Evolutionary conservation across 2,888 invertebrate species (phyloP), one percentile per base, ranked within the genome.

Genomic region (Macrophya annulata): DNA sequence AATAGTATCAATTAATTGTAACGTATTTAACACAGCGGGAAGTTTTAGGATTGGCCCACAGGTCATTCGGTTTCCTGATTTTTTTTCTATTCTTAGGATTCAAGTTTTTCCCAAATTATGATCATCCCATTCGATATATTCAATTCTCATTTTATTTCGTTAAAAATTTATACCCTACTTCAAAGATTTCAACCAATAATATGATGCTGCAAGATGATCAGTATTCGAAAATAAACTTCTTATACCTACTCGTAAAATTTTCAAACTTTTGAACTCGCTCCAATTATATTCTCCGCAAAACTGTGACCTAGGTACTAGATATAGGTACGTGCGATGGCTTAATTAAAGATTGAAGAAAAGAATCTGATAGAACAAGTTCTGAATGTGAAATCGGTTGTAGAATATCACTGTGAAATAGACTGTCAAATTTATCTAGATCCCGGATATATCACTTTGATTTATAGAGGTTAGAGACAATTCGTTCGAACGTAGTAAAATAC

Each of bases 361-460:
- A 71, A 71, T 71, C 71, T 40, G 40, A 40, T 71, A 17, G n/a
- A 37, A 71, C 71, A 6, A 71, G 37, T 40, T 40, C 37, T 71
- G 71, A 71, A 71, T 71, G 17, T 1, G 37, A 40, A 71, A 71
- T 71, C 71, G 3, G 62, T 25, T 31, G 4, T 10, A 5, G 25
- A 62, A 25, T 25, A 62, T 62, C 62, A 15, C 62, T 62, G 62
- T 62, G 25, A 25, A 62, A 62, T 25, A 25, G 40, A 71, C 37
- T 37, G 71, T 37, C 71, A 71, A 15, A 37, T 40, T 71, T 40
- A 71, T 71, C 31, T 40, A 40, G 71, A 37, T 40, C 9, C 31
- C 8, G 37, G 71, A 55, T 55, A 40, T 40, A 25, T n/a, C 37
- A 40, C 5, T 15, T n/a, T 17, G 71, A 71, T 71, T 71, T 71